Percentiles rank a stretch among this genome's conserved stretches.
These are phyloP conservation scores for Zapornia atra DNA, from an alignment of 2,113 vertebrate genomes.

Conservation along the genomic window DNA sequence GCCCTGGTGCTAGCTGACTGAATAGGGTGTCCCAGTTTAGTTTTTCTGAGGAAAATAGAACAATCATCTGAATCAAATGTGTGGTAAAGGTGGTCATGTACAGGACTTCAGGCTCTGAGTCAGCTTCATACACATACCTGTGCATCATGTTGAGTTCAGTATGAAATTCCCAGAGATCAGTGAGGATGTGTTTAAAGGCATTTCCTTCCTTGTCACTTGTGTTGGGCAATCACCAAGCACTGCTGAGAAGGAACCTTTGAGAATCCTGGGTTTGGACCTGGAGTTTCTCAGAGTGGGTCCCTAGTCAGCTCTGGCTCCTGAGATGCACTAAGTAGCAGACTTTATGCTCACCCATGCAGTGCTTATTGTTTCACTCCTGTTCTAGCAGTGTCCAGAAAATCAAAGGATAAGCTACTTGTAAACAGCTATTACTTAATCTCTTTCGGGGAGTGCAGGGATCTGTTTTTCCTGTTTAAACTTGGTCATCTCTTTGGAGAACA, in stretches of 20 bases:
- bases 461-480: background rate
- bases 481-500: background rate
- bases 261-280: background rate
- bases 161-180: background rate
- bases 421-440: background rate
- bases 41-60: background rate
- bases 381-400: background rate
- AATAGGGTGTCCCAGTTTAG: background rate
- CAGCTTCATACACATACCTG: background rate
- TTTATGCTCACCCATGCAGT: background rate
- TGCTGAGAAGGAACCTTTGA: background rate
- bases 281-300: background rate
- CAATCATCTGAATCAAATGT: background rate
- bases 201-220: background rate
- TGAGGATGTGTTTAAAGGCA: background rate
- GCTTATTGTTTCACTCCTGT: background rate
- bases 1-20: background rate
- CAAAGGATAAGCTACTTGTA: background rate
- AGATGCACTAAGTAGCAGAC: background rate
- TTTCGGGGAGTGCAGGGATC: background rate
- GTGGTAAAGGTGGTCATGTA: background rate
- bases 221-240: background rate
- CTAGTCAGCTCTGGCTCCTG: background rate
- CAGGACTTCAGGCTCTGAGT: background rate
- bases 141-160: background rate